Evolutionary conservation across 2,888 invertebrate genomes (phyloP), one percentile per base, ranked within the genome.

Genomic region (Magallana nippona): DNA sequence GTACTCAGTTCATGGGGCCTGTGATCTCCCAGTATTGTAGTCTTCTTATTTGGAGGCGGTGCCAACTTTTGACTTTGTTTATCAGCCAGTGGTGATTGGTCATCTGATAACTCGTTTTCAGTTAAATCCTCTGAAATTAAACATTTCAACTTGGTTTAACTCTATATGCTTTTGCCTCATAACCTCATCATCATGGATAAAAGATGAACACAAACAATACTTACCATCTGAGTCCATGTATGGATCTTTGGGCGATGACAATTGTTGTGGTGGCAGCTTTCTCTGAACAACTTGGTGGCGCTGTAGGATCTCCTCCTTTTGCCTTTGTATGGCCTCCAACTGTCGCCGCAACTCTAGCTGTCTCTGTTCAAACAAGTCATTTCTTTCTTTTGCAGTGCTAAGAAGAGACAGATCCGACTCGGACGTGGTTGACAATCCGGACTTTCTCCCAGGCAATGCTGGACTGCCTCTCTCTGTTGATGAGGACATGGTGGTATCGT

Each of bases 301-400:
- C 55, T 86, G 86, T 55, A 91, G 85, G 56, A 92, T 91, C 27
- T 90, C 89, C 44, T 91, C 91, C 83, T 91, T 91, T 88, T 92
- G 91, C 77, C 86, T 83, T 86, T 92, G 91, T 32, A 91, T 90
- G 55, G 91, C 92, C n/a, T 87, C 87, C 60, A 91, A 84, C 81
- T 92, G 91, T 8, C 87, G 77, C 57, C 87, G 81, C 10, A 91
- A 83, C 79, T 91, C 91, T 13, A 86, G 84, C 82, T 91, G 90
- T 32, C 91, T 84, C 22, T 86, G 87, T 44, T 88, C 88, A 58
- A 89, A 89, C 13, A 84, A 82, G 10, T 88, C 85, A 55, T 60
- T 86, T 32, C 82, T 84, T 17, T 84, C 85, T 22, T 83, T 85
- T 2, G 82, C 60, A 1, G 44, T 32, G 56, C 79, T 83, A 5